Evolutionary conservation across 1,140 invertebrate genomes (phyloP).

Genomic region (Bombus waltoni): DNA sequence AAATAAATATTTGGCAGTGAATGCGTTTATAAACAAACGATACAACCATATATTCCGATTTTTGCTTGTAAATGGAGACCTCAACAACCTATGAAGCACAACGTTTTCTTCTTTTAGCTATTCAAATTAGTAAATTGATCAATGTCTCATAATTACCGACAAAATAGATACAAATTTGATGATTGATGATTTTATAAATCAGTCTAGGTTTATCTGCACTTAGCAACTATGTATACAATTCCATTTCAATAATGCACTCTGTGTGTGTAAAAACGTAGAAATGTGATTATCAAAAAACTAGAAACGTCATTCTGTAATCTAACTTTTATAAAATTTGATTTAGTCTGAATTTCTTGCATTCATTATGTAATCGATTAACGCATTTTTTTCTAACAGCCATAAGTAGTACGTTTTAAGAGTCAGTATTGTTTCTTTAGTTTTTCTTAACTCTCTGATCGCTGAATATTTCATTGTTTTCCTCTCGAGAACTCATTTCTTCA

Average conservation of each 20-base stretch:
- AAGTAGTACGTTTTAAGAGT: background rate
- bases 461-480: background rate
- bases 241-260: conserved; percentile 19
- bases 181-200: background rate
- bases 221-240: conserved; percentile 29
- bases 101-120: background rate
- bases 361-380: background rate
- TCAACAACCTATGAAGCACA: conserved; percentile 27
- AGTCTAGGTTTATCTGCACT: conserved; percentile 17
- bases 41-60: background rate
- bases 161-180: background rate
- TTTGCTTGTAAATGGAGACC: background rate
- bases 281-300: background rate
- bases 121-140: background rate
- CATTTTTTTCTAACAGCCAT: background rate
- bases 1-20: conserved; percentile 34
- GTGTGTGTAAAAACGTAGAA: background rate
- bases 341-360: background rate
- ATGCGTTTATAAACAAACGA: conserved; percentile 25
- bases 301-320: background rate
- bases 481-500: background rate
- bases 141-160: background rate
- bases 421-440: background rate
- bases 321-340: background rate
- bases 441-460: background rate